Evolutionary conservation across 2,797 vertebrate species (phyloP), one percentile per base, ranked within the genome.

Genomic region (Phaenicophaeus curvirostris): DNA sequence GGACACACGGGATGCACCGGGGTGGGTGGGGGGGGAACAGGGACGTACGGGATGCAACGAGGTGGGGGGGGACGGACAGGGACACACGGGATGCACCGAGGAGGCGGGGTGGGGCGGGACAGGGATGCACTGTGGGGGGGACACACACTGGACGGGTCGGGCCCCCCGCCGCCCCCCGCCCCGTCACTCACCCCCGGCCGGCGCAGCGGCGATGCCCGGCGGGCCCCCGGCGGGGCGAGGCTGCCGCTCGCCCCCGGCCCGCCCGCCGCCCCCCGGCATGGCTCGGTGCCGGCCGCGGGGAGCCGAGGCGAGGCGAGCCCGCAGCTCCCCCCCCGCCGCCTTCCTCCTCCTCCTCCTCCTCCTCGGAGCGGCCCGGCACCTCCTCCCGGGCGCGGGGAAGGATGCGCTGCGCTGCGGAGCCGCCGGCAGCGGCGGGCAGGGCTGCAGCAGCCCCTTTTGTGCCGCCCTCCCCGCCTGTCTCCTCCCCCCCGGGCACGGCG

Each of bases 171-270:
- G 13, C 44, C 31, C 31, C 42, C 42, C 15, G 15, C 63, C 71
- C 96, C n/a, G n/a, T 97, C 89, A 97, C 97, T 97, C 97, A 98
- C 97, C 93, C 96, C 93, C 97, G 74, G 94, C 97, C 96, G 96
- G 96, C 88, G 95, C 94, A 85, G 96, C 87, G 93, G 97, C 95
- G 95, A 94, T 96, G 97, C 94, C 96, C 96, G 90, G 96, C 82
- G 96, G 96, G 96, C 93, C 97, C 97, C 97, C 84, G 96, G 96
- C 85, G 95, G 96, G 97, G 97, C 97, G 97, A 97, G 95, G 96
- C 96, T 96, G 97, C 92, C 94, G 97, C 97, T 95, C 95, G 97
- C 97, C 97, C 97, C 95, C 95, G 93, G 97, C 96, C 77, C 87
- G 90, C 96, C 89, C 93, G 95, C 96, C 91, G 95, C 93, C 96